phyloP scores from a whole-genome alignment of 1,140 invertebrate species.

The Colletes gigas region DNA sequence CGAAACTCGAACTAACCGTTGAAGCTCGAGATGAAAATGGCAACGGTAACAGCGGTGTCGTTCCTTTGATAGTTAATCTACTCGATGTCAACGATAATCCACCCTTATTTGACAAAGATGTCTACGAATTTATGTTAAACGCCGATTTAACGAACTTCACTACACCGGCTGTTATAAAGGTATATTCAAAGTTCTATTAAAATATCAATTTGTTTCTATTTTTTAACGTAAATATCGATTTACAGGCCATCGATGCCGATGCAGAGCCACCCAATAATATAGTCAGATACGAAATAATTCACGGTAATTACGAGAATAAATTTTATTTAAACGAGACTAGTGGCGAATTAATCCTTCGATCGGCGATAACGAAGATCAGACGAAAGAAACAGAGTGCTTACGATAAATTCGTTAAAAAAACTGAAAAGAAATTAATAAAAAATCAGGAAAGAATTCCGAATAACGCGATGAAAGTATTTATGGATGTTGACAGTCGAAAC shows the following conservation, averaged over 20 bases:
- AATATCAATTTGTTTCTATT: too few relatives aligned
- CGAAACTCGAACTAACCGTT: constrained; percentile 88
- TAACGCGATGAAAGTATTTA: not conserved
- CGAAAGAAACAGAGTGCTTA: constrained; percentile 64
- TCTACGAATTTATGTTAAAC: constrained; percentile 92
- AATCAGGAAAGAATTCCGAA: not conserved
- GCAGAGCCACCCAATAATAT: constrained; percentile 92
- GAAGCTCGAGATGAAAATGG: constrained; percentile 93
- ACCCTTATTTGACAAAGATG: constrained; percentile 89
- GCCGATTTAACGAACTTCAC: constrained; percentile 88
- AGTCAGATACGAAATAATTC: constrained; percentile 91
- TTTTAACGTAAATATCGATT: not conserved
- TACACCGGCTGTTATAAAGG: constrained; percentile 86
- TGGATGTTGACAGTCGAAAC: not conserved
- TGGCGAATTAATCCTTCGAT: constrained; percentile 84
- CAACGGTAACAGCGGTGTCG: constrained; percentile 87
- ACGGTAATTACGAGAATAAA: constrained; percentile 89
- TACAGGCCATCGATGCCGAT: constrained; percentile 89
- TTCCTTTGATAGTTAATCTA: constrained; percentile 88
- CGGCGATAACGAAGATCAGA: constrained; percentile 79
- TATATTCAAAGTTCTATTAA: constrained; percentile 43
- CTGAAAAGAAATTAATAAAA: constrained; percentile 1
- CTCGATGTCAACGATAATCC: constrained; percentile 94
- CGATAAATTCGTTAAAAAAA: constrained; percentile 28
- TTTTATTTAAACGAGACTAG: constrained; percentile 89